Base-by-base conservation (phyloP, 2,888 invertebrate genomes). In the Eupithecia subfuscata region DNA sequence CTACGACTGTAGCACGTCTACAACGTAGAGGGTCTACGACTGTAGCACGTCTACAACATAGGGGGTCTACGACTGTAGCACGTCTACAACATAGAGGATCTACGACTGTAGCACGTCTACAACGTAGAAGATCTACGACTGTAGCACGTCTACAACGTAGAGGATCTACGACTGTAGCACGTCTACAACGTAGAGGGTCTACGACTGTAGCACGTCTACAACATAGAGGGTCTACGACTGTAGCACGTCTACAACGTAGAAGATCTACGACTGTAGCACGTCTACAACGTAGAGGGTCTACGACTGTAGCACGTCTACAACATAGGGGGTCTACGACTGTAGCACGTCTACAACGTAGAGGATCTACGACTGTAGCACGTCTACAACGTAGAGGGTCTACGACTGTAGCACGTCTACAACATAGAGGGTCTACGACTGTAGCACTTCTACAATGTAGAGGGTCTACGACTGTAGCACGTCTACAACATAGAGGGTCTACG, bases 241-340 rank as follows among this genome's bases (percentile, higher is more conserved):
- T 37, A n/a, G 63, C 12, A 25, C 22, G 25, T 25, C 12, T 12
- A 60, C 60, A 14, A 12, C 60, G 60, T 60, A 60, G 60, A 60
- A 5, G 25, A 0, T 25, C 60, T 63, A 63, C 30, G 63, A 3
- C 18, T 37, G 30, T 37, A 67, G 67, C 8, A 22, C 43, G 37
- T 68, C 30, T 30, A 64, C 64, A 9, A 8, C 64, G 64, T 64
- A 64, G 34, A 64, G 34, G 34, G 34, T 64, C 64, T 64, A 34
- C 64, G 64, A 64, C n/a, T n/a, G 18, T 65, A 68, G 43, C 11
- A 14, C 67, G 37, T 43, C 22, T 22, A 43, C 22, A 16, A 43
- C 40, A 40, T 65, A 37, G 34, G n/a, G 64, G 34, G 25, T 64
- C 34, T 64, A 64, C 25, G 22, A 34, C 18, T 14, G 3, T 18